Evolutionary conservation across 1,140 invertebrate species (phyloP).

Genomic region (Araneus ventricosus): DNA sequence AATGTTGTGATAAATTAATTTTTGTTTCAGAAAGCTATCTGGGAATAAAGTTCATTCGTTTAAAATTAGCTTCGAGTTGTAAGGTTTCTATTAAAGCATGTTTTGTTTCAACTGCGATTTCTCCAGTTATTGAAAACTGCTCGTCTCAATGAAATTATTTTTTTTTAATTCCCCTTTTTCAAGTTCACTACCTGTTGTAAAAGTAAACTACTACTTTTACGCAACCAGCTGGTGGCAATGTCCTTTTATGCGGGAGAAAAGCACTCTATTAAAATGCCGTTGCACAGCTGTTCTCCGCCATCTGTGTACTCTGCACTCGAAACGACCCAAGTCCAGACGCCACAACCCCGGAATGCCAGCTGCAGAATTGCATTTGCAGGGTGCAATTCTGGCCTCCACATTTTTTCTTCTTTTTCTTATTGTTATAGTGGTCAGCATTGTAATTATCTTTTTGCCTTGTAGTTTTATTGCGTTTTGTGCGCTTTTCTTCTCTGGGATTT

Average conservation of each 20-base stretch:
- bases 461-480: background rate
- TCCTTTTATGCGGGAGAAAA: background rate
- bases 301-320: background rate
- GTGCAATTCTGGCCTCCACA: slow-evolving; percentile 17
- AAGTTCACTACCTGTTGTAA: background rate
- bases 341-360: slow-evolving; percentile 17
- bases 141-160: background rate
- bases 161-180: background rate
- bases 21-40: too few relatives aligned
- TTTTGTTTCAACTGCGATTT: too few relatives aligned
- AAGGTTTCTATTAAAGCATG: too few relatives aligned
- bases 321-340: background rate
- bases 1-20: too few relatives aligned
- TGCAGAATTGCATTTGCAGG: background rate
- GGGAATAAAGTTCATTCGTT: too few relatives aligned
- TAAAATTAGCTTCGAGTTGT: too few relatives aligned
- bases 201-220: background rate
- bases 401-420: background rate
- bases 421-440: background rate
- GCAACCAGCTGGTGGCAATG: background rate
- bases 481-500: background rate
- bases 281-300: background rate
- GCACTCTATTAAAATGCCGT: background rate
- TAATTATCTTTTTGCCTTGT: background rate
- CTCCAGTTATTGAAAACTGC: too few relatives aligned